These are phyloP conservation scores for Epicauta chinensis DNA, from an alignment of 1,140 invertebrate genomes.

Conservation along the genomic window DNA sequence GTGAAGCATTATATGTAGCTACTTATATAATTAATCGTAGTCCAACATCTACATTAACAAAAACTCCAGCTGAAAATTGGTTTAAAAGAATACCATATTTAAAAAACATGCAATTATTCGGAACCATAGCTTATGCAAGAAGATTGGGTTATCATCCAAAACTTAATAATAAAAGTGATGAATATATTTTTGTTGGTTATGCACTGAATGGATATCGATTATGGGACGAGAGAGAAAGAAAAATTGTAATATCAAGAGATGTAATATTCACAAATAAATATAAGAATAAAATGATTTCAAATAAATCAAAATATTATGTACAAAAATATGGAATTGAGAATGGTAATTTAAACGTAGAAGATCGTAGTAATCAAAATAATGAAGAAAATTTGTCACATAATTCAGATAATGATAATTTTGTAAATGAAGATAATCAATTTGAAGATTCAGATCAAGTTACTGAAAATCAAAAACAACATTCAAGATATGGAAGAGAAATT, in stretches of 20 bases:
- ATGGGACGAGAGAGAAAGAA: not conserved
- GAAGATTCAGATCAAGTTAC: not conserved
- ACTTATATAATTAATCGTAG: constrained; percentile 35
- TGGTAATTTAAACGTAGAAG: not conserved
- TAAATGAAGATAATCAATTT: not conserved
- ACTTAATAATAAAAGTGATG: not conserved
- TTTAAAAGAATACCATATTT: not conserved
- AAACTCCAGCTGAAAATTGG: constrained; percentile 2
- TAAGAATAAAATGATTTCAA: not conserved
- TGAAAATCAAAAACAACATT: not conserved
- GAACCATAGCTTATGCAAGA: not conserved
- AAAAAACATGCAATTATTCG: not conserved
- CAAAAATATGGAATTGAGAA: not conserved
- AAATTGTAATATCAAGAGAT: not conserved
- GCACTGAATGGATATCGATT: not conserved
- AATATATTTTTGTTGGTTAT: not conserved
- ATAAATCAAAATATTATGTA: not conserved
- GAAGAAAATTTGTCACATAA: not conserved
- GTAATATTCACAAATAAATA: not conserved
- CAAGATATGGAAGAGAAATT: not conserved
- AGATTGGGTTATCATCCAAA: not conserved
- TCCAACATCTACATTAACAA: not conserved
- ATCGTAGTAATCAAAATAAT: not conserved
- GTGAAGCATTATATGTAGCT: constrained; percentile 36
- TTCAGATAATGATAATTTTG: not conserved